phyloP scores from a whole-genome alignment of 2,797 vertebrate genomes.

The Tauraco hartlaubi region DNA sequence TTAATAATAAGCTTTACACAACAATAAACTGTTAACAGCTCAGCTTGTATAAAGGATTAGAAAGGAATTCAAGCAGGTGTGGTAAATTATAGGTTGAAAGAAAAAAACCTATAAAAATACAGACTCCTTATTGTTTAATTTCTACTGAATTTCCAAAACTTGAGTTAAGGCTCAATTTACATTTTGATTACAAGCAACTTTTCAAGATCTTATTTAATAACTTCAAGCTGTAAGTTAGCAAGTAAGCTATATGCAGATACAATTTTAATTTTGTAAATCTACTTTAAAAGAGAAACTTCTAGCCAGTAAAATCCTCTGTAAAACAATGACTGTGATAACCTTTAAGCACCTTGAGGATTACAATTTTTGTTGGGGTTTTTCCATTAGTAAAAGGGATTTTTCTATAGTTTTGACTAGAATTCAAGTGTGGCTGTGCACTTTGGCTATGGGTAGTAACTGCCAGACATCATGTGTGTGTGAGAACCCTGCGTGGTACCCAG shows the following conservation, averaged over 20 bases:
- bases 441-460: background rate
- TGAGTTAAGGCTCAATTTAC: background rate
- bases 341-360: background rate
- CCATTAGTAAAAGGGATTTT: background rate
- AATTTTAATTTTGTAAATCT: background rate
- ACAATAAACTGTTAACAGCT: conserved; percentile 28
- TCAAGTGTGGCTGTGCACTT: background rate
- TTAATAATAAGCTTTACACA: background rate
- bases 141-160: background rate
- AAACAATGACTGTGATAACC: background rate
- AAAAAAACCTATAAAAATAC: background rate
- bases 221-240: background rate
- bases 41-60: background rate
- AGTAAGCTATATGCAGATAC: background rate
- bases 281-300: background rate
- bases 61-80: conserved; percentile 11
- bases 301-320: background rate
- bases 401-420: background rate
- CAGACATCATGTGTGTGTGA: fast-evolving
- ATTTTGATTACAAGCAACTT: background rate
- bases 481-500: fast-evolving
- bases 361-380: background rate
- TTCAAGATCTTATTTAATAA: background rate
- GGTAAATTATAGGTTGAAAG: conserved; percentile 17
- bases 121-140: background rate